Evolutionary conservation across 1,140 invertebrate species (phyloP).

Genomic region (Rhizoglyphus robini): DNA sequence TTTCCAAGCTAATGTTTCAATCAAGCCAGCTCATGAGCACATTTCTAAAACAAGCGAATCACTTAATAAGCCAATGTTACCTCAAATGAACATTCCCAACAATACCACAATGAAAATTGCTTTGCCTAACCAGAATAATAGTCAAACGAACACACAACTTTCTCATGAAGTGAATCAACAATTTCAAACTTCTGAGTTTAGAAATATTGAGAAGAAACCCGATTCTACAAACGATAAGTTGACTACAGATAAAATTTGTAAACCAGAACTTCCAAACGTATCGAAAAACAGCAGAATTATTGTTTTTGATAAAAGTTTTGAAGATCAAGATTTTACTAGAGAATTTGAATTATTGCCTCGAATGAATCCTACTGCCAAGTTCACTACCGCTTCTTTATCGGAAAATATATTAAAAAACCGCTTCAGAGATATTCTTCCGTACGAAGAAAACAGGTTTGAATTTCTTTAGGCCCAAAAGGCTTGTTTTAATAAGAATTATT

Average conservation of each 20-base stretch:
- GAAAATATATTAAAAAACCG: conserved; percentile 46
- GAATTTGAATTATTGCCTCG: conserved; percentile 77
- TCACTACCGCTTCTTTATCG: conserved; percentile 47
- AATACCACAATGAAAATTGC: background rate
- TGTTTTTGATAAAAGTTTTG: conserved; percentile 60
- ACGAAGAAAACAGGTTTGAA: conserved; percentile 54
- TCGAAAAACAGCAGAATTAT: conserved; percentile 52
- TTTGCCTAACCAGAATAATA: background rate
- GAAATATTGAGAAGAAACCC: background rate
- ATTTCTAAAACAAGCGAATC: no score
- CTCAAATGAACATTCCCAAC: no score
- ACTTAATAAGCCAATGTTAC: no score
- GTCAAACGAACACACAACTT: background rate
- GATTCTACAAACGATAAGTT: background rate
- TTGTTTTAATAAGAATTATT: background rate
- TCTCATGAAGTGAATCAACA: background rate
- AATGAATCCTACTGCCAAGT: conserved; percentile 51
- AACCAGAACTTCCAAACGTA: no score
- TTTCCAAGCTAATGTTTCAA: background rate
- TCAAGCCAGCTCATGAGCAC: no score
- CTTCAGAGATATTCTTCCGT: conserved; percentile 62
- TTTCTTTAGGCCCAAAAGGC: background rate
- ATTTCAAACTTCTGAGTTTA: background rate
- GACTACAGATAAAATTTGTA: no score
- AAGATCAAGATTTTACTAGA: conserved; percentile 61